These are phyloP conservation scores for Tipula confusa DNA, from an alignment of 2,888 invertebrate genomes.

Conservation along the genomic window DNA sequence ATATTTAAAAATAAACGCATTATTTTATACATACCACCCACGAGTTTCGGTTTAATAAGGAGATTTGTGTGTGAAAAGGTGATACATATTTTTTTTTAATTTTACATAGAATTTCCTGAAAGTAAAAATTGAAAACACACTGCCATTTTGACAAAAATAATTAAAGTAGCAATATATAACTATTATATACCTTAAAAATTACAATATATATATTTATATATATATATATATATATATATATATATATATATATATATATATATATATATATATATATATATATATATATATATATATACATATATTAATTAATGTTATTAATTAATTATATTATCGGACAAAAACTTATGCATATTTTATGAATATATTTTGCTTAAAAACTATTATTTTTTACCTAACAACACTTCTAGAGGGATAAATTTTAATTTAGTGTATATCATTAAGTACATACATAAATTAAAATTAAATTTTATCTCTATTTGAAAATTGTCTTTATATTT, in stretches of 20 bases:
- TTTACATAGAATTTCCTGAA: constrained; percentile 25
- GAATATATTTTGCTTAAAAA: not conserved
- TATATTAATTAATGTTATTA: too few relatives aligned
- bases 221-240: too few relatives aligned
- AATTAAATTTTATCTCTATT: not conserved
- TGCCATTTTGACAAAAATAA: constrained; percentile 3
- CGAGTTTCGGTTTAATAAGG: not conserved
- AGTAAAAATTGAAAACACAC: constrained; percentile 12
- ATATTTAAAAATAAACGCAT: not conserved
- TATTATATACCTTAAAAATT: not conserved
- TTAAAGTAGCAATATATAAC: not conserved
- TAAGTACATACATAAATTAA: constrained; percentile 16
- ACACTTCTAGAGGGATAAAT: not conserved
- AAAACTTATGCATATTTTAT: not conserved
- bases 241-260: too few relatives aligned
- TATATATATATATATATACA: too few relatives aligned
- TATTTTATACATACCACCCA: constrained; percentile 13
- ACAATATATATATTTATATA: too few relatives aligned
- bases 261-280: too few relatives aligned
- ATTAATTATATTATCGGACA: constrained; percentile 12
- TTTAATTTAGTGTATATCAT: not conserved
- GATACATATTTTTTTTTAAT: constrained; percentile 15
- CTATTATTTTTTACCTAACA: not conserved
- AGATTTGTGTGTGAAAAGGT: not conserved
- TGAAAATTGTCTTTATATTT: not conserved